phyloP scores from a whole-genome alignment of 2,113 vertebrate species.

The Chloebia gouldiae region DNA sequence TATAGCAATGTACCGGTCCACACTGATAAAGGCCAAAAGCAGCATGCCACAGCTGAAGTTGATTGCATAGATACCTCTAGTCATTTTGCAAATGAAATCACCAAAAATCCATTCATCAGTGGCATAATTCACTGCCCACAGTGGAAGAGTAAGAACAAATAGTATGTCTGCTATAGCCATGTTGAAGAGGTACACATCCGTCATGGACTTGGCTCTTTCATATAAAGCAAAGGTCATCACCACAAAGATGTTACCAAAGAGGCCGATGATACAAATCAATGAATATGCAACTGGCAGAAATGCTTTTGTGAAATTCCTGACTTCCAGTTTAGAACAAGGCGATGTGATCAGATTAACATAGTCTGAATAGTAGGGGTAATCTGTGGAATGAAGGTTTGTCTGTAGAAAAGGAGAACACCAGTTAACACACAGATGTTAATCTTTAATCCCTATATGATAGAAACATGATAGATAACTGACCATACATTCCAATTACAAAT shows the following conservation, averaged over 20 bases:
- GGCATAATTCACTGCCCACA: conserved; percentile 81
- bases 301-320: conserved; percentile 59
- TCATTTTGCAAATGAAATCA: conserved; percentile 79
- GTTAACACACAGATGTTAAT: not conserved
- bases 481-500: not conserved
- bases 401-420: not conserved
- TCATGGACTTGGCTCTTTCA: conserved; percentile 86
- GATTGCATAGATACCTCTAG: conserved; percentile 82
- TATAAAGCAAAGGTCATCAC: conserved; percentile 86
- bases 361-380: not conserved
- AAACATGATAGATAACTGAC: not conserved
- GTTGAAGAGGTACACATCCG: conserved; percentile 88
- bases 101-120: conserved; percentile 76
- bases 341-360: not conserved
- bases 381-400: not conserved
- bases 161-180: conserved; percentile 89
- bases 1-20: conserved; percentile 89
- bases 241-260: conserved; percentile 87
- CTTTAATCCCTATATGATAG: not conserved
- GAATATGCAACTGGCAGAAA: conserved; percentile 76
- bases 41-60: conserved; percentile 92
- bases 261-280: conserved; percentile 80
- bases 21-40: conserved; percentile 85
- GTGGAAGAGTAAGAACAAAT: conserved; percentile 84
- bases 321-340: conserved; percentile 49